phyloP scores from a whole-genome alignment of 1,140 invertebrate genomes.

The Amyelois transitella region DNA sequence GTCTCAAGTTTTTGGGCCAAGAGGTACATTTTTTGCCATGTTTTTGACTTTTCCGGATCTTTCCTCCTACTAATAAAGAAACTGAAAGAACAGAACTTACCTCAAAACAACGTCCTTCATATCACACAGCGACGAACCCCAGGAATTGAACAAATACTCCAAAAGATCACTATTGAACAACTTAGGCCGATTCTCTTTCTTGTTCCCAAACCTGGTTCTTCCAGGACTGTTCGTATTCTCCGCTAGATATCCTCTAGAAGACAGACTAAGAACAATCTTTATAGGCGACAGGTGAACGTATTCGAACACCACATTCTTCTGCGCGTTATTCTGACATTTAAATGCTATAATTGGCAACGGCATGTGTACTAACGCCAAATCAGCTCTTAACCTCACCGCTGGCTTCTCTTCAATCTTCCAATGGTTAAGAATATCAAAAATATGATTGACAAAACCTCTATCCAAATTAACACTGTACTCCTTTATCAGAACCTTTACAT shows the following conservation, averaged over 20 bases:
- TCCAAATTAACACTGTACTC: constrained; percentile 85
- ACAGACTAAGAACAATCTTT: constrained; percentile 81
- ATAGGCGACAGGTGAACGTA: constrained; percentile 82
- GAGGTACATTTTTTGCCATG: no score
- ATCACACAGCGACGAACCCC: constrained; percentile 78
- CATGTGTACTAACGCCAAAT: constrained; percentile 76
- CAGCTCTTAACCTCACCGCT: constrained; percentile 72
- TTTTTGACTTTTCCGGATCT: no score
- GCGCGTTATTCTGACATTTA: constrained; percentile 51
- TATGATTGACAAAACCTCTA: constrained; percentile 80
- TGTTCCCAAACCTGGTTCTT: constrained; percentile 59
- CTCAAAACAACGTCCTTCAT: constrained; percentile 79
- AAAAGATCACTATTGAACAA: constrained; percentile 70
- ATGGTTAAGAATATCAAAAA: constrained; percentile 77
- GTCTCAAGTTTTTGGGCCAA: no score
- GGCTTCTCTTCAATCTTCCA: constrained; percentile 75
- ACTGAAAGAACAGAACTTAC: no score
- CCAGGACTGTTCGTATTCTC: constrained; percentile 56
- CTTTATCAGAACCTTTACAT: constrained; percentile 81
- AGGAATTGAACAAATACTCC: constrained; percentile 78
- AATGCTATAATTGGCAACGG: constrained; percentile 70
- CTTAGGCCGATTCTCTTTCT: constrained; percentile 70
- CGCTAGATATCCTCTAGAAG: constrained; percentile 75
- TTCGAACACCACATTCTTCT: constrained; percentile 76
- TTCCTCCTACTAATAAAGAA: no score